phyloP scores from a whole-genome alignment of 1,140 invertebrate genomes.

The Teleopsis dalmanni region DNA sequence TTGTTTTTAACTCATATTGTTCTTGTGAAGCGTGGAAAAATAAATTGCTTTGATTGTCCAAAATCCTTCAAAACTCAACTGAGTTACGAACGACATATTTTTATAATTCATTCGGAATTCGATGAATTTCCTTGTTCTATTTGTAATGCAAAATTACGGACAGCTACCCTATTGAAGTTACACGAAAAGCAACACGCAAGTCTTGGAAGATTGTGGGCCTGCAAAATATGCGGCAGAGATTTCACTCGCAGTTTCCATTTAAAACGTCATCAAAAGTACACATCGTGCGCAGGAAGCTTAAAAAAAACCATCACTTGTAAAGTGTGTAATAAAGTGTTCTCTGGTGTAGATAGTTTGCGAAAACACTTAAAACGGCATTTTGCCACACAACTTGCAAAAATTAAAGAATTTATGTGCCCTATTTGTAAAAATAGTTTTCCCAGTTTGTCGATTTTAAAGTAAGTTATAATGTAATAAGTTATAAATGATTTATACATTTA shows the following conservation, averaged over 20 bases:
- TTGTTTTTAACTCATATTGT: not conserved
- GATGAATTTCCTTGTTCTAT: slow-evolving; percentile 32
- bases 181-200: slow-evolving; percentile 34
- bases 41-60: slow-evolving; percentile 39
- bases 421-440: slow-evolving; percentile 64
- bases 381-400: slow-evolving; percentile 55
- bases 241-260: slow-evolving; percentile 71
- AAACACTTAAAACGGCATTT: slow-evolving; percentile 67
- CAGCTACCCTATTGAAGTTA: slow-evolving; percentile 24
- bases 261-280: slow-evolving; percentile 64
- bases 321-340: slow-evolving; percentile 64
- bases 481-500: no score
- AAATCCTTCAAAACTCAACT: slow-evolving; percentile 40
- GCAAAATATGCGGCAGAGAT: slow-evolving; percentile 51
- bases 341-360: slow-evolving; percentile 65
- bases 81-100: slow-evolving; percentile 39
- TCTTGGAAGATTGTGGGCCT: slow-evolving; percentile 37
- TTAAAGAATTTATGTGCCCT: slow-evolving; percentile 57
- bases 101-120: slow-evolving; percentile 34
- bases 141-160: slow-evolving; percentile 39
- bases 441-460: slow-evolving; percentile 55
- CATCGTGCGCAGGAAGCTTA: slow-evolving; percentile 57
- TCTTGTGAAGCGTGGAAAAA: slow-evolving; percentile 28
- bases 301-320: slow-evolving; percentile 43
- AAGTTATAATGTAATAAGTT: no score